Base-by-base conservation (phyloP, 2,797 vertebrate genomes). In the Dendrocincla fuliginosa region DNA sequence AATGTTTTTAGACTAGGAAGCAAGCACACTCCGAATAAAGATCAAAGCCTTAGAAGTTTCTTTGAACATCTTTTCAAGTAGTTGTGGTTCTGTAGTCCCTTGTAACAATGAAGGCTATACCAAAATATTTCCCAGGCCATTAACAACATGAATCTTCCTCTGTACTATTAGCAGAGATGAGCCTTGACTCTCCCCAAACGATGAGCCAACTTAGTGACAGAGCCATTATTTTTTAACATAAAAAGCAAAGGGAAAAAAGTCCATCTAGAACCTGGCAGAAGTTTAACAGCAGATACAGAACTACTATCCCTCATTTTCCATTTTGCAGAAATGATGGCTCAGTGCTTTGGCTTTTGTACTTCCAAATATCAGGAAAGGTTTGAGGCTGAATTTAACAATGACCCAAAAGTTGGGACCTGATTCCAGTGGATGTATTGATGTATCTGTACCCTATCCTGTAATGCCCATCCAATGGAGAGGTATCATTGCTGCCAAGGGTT, bases 61-160 rank as follows among this genome's bases (percentile, higher is more conserved):
- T 92, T 88, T 94, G 90, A 92, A 95, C 93, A 84, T 41, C 85
- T 94, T 97, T 87, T 91, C 68, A 93, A 93, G 93, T 59, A 82
- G 70, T 57, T 82, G 90, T 46, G 87, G 73, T 73, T 90, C 81
- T 76, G 20, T 71, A 78, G 85, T 69, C 37, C 39, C 60, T 76
- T 73, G 24, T 78, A 94, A 93, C 68, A 87, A 74, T 0, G 4
- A 84, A 90, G 81, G 47, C 63, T 78, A 84, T 68, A 94, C 86
- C 84, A 78, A 91, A 93, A 86, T 44, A 61, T 92, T 87, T 96
- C 73, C 47, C 49, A 76, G 50, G 56, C 82, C 85, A 76, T 93
- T 91, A 95, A 77, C 70, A 94, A 78, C 55, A 78, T 6, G 33
- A 71, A 56, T 41, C 33, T 81, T 76, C 88, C 42, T 84, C 65